Conservation (phyloP, 2,113 vertebrate genomes). For the Paratilapia polleni region DNA sequence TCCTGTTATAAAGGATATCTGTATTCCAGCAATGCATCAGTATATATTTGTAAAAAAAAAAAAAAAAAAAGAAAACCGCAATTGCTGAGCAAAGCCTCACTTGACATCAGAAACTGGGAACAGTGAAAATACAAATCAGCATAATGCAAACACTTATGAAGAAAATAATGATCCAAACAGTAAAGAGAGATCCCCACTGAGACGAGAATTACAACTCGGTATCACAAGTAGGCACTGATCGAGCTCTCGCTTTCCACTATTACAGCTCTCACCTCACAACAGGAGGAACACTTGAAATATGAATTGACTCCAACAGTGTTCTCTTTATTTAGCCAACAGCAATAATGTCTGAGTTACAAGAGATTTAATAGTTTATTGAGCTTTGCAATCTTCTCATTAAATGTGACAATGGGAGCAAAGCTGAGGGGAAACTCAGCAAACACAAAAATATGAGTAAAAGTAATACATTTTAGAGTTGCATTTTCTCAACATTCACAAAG, state of each 20-base stretch:
- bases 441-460: background rate
- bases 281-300: constrained; percentile 65
- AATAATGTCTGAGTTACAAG: constrained; percentile 42
- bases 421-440: constrained; percentile 35
- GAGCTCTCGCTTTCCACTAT: constrained; percentile 50
- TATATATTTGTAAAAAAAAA: background rate
- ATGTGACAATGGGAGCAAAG: constrained; percentile 20
- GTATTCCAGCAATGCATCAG: background rate
- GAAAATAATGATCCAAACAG: constrained; percentile 66
- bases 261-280: constrained; percentile 62
- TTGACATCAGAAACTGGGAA: constrained; percentile 39
- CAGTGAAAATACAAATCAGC: constrained; percentile 29
- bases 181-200: constrained; percentile 53
- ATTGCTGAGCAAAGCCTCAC: constrained; percentile 6
- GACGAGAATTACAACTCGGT: constrained; percentile 63
- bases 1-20: background rate
- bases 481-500: background rate
- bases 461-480: background rate
- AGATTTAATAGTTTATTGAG: constrained; percentile 48
- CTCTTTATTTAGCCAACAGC: constrained; percentile 49
- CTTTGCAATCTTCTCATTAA: constrained; percentile 50
- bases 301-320: constrained; percentile 45
- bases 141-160: constrained; percentile 63
- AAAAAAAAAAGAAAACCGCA: background rate
- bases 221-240: constrained; percentile 53